phyloP scores from a whole-genome alignment of 2,113 vertebrate species.

The Poecilia latipinna region DNA sequence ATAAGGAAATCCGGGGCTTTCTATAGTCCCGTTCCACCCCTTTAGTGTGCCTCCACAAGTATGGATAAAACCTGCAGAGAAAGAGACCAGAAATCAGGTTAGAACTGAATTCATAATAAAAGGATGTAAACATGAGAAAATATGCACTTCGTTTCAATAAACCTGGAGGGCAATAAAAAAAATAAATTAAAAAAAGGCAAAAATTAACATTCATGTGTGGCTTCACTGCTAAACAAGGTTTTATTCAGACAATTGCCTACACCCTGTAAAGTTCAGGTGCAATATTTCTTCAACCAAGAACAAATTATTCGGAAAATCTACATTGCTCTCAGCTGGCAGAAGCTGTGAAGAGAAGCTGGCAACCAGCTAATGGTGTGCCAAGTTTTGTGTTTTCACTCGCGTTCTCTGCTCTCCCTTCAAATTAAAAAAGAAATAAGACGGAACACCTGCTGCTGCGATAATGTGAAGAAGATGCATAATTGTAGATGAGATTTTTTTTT shows the following conservation, averaged over 20 bases:
- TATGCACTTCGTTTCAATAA: conserved; percentile 13
- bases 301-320: conserved; percentile 48
- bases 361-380: conserved; percentile 23
- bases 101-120: conserved; percentile 3
- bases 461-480: conserved; percentile 27
- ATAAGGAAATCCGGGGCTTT: conserved; percentile 98
- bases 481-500: conserved; percentile 11
- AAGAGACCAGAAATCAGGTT: conserved; percentile 40
- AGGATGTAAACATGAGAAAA: not conserved
- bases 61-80: conserved; percentile 92
- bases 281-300: conserved; percentile 37
- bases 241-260: conserved; percentile 27
- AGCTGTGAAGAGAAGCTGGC: conserved; percentile 36
- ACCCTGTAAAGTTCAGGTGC: conserved; percentile 19
- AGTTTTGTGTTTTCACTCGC: conserved; percentile 35
- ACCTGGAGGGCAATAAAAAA: conserved; percentile 12
- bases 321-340: conserved; percentile 42
- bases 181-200: not conserved
- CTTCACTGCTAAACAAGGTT: conserved; percentile 18
- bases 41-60: conserved; percentile 97
- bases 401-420: conserved; percentile 26
- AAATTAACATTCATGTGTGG: conserved; percentile 8
- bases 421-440: conserved; percentile 21
- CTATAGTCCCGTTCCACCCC: conserved; percentile 97
- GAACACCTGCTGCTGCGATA: conserved; percentile 16